These are phyloP conservation scores for Gobio occitaniae DNA, from an alignment of 2,797 vertebrate genomes.

Conservation along the genomic window DNA sequence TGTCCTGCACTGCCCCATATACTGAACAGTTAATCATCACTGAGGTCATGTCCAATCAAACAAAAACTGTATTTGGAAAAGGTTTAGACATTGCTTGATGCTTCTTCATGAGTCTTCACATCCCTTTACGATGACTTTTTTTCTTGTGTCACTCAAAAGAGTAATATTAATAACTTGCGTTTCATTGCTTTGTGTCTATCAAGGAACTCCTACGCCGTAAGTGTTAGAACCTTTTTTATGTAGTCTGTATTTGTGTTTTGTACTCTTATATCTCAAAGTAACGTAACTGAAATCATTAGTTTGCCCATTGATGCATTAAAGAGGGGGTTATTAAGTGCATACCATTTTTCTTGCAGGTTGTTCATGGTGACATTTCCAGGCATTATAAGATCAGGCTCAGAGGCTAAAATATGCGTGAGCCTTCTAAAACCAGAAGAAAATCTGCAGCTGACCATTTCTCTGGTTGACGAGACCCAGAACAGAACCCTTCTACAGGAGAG, in stretches of 20 bases:
- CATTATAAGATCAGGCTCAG: conserved; percentile 66
- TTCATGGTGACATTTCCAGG: conserved; percentile 75
- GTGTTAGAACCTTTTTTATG: neutral
- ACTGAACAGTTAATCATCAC: conserved; percentile 1
- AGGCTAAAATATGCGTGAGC: conserved; percentile 69
- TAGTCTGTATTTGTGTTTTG: neutral
- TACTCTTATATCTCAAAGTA: neutral
- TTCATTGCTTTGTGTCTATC: neutral
- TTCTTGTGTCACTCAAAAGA: neutral
- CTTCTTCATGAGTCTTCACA: neutral
- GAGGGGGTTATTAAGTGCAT: neutral
- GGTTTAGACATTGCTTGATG: neutral
- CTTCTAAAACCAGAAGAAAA: conserved; percentile 71
- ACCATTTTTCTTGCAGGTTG: neutral
- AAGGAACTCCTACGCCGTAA: conserved; percentile 17
- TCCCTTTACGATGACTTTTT: conserved; percentile 14
- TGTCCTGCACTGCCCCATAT: too few species aligned
- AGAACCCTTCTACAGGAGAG: conserved; percentile 60
- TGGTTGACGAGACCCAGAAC: conserved; percentile 53
- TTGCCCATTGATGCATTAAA: neutral
- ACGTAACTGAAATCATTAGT: too few species aligned
- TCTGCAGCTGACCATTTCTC: conserved; percentile 68
- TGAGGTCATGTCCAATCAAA: conserved; percentile 7
- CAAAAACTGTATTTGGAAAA: neutral
- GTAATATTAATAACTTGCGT: conserved; percentile 7